Evolutionary conservation across 2,113 vertebrate genomes (phyloP).

Genomic region (Malurus alboscapulatus): DNA sequence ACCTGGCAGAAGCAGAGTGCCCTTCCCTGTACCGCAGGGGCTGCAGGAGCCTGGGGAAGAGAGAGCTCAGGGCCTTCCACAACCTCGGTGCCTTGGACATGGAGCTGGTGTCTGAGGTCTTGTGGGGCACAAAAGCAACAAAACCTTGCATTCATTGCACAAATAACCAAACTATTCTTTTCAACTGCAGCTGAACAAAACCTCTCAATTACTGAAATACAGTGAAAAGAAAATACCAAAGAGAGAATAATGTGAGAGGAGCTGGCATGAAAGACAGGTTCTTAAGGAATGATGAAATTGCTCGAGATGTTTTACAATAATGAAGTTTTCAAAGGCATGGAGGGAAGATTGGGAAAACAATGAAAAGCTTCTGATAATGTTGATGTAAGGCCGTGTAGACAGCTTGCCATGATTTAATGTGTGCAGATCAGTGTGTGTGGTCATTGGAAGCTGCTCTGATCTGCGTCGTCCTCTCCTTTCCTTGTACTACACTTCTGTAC

Average conservation of each 20-base stretch:
- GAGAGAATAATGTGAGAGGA: not conserved
- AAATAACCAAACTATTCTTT: not conserved
- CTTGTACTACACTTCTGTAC: not conserved
- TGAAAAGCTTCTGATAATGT: not conserved
- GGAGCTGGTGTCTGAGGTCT: not conserved
- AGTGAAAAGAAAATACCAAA: not conserved
- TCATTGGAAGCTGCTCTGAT: not conserved
- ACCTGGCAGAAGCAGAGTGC: not conserved
- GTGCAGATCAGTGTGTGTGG: not conserved
- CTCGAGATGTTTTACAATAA: not conserved
- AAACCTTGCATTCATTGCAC: not conserved
- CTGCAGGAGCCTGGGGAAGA: not conserved
- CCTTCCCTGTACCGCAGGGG: fast-evolving
- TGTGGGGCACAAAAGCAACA: not conserved
- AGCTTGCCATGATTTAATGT: not conserved
- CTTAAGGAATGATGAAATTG: not conserved
- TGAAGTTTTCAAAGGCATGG: not conserved
- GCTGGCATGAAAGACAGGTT: not conserved
- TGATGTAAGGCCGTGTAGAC: not conserved
- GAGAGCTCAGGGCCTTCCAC: not conserved
- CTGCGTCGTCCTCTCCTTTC: not conserved
- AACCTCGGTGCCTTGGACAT: not conserved
- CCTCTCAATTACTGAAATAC: not conserved
- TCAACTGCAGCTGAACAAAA: not conserved
- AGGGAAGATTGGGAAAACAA: not conserved